These are phyloP conservation scores for Zeuzera pyrina DNA, from an alignment of 2,888 invertebrate species.

Conservation along the genomic window DNA sequence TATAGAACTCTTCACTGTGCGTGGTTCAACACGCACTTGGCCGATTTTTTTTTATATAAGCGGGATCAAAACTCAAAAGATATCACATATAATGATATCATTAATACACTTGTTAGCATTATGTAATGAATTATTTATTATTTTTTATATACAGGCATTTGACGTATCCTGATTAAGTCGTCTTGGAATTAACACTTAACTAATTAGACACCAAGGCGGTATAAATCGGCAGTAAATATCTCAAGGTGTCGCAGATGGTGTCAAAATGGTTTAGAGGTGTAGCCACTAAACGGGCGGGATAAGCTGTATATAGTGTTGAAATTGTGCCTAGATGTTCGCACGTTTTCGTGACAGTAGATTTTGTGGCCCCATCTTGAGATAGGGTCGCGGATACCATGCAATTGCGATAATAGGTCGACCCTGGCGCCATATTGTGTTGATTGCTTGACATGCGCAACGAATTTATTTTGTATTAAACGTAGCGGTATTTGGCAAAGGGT, in stretches of 20 bases:
- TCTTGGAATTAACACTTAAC: constrained; percentile 19
- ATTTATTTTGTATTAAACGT: constrained; percentile 63
- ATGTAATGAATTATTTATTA: no score
- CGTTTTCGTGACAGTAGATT: constrained; percentile 11
- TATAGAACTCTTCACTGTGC: no score
- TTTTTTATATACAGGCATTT: no score
- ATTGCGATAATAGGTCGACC: constrained; percentile 55
- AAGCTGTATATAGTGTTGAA: no score
- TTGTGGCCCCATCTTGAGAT: constrained; percentile 31
- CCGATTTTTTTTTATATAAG: no score
- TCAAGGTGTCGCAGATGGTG: constrained; percentile 49
- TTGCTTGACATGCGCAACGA: constrained; percentile 52
- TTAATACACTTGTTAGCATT: no score
- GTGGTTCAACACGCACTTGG: no score
- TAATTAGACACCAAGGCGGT: constrained; percentile 42
- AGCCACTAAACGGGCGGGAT: constrained; percentile 17
- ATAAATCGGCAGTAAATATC: constrained; percentile 53
- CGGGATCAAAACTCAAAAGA: no score
- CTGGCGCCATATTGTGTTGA: constrained; percentile 64
- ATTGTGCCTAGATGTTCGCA: no score
- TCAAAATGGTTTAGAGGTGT: constrained; percentile 25
- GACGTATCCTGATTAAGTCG: no score
- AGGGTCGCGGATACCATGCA: constrained; percentile 49
- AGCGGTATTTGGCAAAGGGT: constrained; percentile 41
- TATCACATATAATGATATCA: no score